phyloP scores from a whole-genome alignment of 2,113 vertebrate genomes.

The Heliornis fulica region DNA sequence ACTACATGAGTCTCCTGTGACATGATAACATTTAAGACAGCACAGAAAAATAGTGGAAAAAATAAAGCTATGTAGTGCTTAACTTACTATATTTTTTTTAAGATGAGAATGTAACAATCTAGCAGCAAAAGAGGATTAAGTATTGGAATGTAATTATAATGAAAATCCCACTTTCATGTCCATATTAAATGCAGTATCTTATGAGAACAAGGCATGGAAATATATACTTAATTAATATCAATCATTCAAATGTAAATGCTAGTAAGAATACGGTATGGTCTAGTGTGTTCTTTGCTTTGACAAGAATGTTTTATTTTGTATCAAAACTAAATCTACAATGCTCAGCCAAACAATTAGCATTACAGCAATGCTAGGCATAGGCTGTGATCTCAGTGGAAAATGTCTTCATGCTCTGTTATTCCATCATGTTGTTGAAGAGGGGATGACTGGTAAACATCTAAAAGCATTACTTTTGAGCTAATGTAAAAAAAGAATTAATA shows the following conservation, averaged over 20 bases:
- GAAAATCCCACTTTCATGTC: neutral
- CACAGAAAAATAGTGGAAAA: constrained; percentile 15
- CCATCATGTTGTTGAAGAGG: neutral
- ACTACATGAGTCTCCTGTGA: constrained; percentile 31
- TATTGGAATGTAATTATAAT: neutral
- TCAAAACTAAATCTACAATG: neutral
- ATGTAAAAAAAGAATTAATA: neutral
- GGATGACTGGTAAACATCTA: neutral
- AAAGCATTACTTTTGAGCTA: neutral
- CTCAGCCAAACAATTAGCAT: neutral
- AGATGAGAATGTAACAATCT: neutral
- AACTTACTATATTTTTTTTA: neutral
- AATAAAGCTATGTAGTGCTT: neutral
- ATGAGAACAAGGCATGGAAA: neutral
- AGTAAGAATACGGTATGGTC: neutral
- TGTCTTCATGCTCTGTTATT: neutral
- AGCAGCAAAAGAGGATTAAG: neutral
- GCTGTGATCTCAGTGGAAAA: neutral
- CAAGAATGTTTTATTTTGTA: constrained; percentile 7
- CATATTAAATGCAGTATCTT: constrained; percentile 5
- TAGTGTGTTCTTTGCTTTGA: neutral
- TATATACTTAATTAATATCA: neutral
- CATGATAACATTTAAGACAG: constrained; percentile 36
- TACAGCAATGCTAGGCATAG: neutral
- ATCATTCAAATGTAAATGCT: neutral